Evolutionary conservation across 2,888 invertebrate species (phyloP).

Genomic region (Phyto melanocephala): DNA sequence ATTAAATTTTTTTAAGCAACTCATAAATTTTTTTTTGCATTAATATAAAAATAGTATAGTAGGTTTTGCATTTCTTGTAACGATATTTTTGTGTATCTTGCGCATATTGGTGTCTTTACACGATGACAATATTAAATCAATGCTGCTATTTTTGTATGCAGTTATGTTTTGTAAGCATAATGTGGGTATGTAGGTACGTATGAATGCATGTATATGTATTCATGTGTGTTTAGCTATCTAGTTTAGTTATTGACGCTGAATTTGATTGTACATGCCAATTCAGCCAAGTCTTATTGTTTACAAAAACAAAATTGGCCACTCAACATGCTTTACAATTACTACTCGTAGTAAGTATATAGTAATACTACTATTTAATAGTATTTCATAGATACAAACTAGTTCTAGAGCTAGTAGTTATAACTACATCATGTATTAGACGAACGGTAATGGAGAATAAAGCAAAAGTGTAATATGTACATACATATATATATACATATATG

Average conservation of each 20-base stretch:
- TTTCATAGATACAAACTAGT: constrained; percentile 11
- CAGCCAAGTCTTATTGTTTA: constrained; percentile 54
- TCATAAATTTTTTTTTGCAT: too few relatives aligned
- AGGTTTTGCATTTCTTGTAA: too few relatives aligned
- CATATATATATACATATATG: too few relatives aligned
- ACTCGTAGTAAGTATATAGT: constrained; percentile 44
- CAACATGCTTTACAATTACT: constrained; percentile 61
- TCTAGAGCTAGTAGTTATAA: neutral
- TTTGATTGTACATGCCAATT: constrained; percentile 59
- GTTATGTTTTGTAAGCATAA: constrained; percentile 10
- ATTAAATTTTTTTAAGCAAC: too few relatives aligned
- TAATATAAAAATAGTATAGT: too few relatives aligned
- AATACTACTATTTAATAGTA: constrained; percentile 42
- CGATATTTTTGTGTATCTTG: too few relatives aligned
- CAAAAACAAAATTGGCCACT: constrained; percentile 59
- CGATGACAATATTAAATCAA: constrained; percentile 39
- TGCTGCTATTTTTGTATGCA: constrained; percentile 53
- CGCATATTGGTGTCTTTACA: too few relatives aligned
- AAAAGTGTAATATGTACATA: neutral
- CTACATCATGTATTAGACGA: neutral
- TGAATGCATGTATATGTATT: neutral
- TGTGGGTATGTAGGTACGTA: neutral
- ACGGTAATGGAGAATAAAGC: neutral
- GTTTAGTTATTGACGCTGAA: constrained; percentile 62
- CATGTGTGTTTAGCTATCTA: constrained; percentile 19